Conservation (phyloP, 2,797 vertebrate genomes). For the Pitangus sulphuratus region DNA sequence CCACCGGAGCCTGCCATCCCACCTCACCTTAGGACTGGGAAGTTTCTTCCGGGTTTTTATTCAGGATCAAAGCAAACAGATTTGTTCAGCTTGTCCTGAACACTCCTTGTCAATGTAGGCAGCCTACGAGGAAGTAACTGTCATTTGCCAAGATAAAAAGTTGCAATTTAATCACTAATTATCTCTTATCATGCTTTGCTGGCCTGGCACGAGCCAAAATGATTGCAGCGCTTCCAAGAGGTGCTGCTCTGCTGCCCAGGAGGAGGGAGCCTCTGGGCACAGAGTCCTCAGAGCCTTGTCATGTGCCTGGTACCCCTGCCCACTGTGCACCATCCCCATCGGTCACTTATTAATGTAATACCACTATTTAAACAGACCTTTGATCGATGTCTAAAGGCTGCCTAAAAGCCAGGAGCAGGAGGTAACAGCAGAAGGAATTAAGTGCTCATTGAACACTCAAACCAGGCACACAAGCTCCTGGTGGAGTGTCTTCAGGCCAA, state of each 20-base stretch:
- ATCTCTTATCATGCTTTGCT: background rate
- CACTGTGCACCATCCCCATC: background rate
- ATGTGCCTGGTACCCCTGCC: background rate
- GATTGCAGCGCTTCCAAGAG: background rate
- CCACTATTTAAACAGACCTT: background rate
- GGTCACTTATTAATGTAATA: background rate
- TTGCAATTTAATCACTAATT: slow-evolving; percentile 45
- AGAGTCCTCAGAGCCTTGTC: background rate
- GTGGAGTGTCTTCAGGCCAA: background rate
- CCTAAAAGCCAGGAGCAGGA: background rate
- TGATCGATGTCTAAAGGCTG: background rate
- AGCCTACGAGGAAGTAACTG: slow-evolving; percentile 11
- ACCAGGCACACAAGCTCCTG: background rate
- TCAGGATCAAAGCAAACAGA: slow-evolving; percentile 37
- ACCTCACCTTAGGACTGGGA: slow-evolving; percentile 7
- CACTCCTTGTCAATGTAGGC: background rate
- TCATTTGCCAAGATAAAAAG: slow-evolving; percentile 23
- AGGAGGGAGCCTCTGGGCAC: background rate
- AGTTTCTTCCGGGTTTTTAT: background rate
- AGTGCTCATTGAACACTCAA: background rate
- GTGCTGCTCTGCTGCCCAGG: background rate
- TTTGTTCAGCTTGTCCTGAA: slow-evolving; percentile 28
- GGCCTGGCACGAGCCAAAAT: background rate
- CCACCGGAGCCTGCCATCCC: fast-evolving
- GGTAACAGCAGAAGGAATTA: background rate